phyloP scores from a whole-genome alignment of 2,113 vertebrate genomes.

The Ceyx cyanopectus region DNA sequence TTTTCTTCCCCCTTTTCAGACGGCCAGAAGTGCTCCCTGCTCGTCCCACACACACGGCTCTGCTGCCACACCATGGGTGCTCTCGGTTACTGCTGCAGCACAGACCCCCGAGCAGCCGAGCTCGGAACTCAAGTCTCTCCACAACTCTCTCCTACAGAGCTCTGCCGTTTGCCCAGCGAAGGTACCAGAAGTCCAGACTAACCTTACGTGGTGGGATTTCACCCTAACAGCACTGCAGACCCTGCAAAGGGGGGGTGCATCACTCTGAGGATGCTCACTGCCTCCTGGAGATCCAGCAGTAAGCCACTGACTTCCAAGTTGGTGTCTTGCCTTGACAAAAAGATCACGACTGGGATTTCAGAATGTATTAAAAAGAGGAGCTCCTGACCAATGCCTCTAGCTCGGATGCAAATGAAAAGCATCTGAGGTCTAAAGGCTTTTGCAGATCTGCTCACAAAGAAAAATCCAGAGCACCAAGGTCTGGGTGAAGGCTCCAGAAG shows the following conservation, averaged over 20 bases:
- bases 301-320: neutral
- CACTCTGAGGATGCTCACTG: rapidly evolving
- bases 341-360: neutral
- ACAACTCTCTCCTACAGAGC: neutral
- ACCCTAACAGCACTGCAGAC: neutral
- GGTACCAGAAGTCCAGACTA: neutral
- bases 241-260: neutral
- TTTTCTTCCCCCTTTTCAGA: neutral
- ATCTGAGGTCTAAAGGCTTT: neutral
- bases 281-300: rapidly evolving
- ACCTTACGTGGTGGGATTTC: neutral
- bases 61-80: slow-evolving; percentile 81
- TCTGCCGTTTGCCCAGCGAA: neutral
- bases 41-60: slow-evolving; percentile 41
- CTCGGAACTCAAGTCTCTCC: neutral
- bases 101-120: neutral
- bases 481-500: slow-evolving; percentile 51
- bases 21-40: neutral
- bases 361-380: neutral
- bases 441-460: neutral
- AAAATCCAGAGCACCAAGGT: neutral
- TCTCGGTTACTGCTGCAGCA: slow-evolving; percentile 50
- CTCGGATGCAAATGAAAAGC: neutral
- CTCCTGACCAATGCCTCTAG: neutral
- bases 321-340: neutral